Conservation (phyloP, 2,888 invertebrate genomes). For the Callimorpha dominula region DNA sequence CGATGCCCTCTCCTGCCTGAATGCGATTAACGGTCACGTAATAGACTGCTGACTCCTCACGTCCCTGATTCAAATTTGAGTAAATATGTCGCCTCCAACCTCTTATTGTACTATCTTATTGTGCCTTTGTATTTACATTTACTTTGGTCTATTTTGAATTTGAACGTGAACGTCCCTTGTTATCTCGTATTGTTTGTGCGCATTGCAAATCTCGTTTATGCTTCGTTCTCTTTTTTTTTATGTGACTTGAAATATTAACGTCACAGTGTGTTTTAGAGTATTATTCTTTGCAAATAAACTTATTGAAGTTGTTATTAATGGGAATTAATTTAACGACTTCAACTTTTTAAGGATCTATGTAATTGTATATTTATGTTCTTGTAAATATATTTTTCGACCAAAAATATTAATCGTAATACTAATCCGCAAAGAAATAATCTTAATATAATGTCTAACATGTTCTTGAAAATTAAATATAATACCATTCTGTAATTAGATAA, state of each 20-base stretch:
- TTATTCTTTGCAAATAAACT: background rate
- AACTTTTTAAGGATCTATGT: background rate
- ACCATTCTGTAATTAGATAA: background rate
- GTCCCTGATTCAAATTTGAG: constrained; percentile 80
- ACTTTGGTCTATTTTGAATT: constrained; percentile 69
- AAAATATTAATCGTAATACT: too few relatives aligned
- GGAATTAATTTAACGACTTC: background rate
- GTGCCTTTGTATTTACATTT: constrained; percentile 68
- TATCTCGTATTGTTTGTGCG: constrained; percentile 63
- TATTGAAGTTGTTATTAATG: background rate
- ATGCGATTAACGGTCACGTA: constrained; percentile 82
- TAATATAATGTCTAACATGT: background rate
- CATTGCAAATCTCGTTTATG: constrained; percentile 56
- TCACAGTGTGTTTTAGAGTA: background rate
- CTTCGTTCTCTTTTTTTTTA: constrained; percentile 22
- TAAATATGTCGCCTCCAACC: constrained; percentile 74
- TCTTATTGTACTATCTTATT: constrained; percentile 71
- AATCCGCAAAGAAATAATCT: background rate
- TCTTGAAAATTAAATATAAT: too few relatives aligned
- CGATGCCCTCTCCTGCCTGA: constrained; percentile 60
- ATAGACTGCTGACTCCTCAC: constrained; percentile 77
- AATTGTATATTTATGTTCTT: background rate
- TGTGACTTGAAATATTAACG: background rate
- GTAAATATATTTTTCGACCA: background rate
- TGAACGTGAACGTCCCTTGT: constrained; percentile 62